phyloP scores from a whole-genome alignment of 2,797 vertebrate species.

The Peromyscus eremicus region DNA sequence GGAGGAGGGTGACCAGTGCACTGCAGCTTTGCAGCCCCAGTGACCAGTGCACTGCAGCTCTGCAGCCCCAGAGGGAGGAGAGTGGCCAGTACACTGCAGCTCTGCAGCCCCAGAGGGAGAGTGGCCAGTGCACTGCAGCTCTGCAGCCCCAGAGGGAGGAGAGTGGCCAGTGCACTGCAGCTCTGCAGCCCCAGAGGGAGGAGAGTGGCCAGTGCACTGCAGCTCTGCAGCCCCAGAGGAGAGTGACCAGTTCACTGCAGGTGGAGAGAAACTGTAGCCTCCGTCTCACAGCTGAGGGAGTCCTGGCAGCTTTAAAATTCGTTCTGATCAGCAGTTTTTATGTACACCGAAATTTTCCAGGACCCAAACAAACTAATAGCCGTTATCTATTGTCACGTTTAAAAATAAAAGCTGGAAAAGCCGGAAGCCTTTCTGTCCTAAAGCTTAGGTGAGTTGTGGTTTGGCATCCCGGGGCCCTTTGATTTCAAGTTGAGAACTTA shows the following conservation, averaged over 20 bases:
- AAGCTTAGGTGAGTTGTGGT: conserved; percentile 42
- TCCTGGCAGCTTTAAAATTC: neutral
- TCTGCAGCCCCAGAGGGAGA: neutral
- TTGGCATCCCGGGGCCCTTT: neutral
- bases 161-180: too few relatives aligned
- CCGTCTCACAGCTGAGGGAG: neutral
- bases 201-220: neutral
- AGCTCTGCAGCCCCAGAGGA: too few relatives aligned
- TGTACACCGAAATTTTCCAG: neutral
- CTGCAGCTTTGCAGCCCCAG: too few relatives aligned
- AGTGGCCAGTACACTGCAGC: too few relatives aligned
- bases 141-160: neutral
- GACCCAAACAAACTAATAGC: neutral
- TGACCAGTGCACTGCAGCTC: too few relatives aligned
- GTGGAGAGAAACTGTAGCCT: neutral
- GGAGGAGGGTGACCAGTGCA: neutral
- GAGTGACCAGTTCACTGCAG: too few relatives aligned
- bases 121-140: too few relatives aligned
- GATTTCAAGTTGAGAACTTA: conserved; percentile 44
- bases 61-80: neutral
- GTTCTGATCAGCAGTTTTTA: neutral
- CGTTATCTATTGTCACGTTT: conserved; percentile 24
- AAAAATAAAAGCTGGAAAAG: conserved; percentile 41
- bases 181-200: neutral
- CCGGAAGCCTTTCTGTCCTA: conserved; percentile 21